Base-by-base conservation (phyloP, 2,797 vertebrate genomes). In the Acestrorhynchus altus region DNA sequence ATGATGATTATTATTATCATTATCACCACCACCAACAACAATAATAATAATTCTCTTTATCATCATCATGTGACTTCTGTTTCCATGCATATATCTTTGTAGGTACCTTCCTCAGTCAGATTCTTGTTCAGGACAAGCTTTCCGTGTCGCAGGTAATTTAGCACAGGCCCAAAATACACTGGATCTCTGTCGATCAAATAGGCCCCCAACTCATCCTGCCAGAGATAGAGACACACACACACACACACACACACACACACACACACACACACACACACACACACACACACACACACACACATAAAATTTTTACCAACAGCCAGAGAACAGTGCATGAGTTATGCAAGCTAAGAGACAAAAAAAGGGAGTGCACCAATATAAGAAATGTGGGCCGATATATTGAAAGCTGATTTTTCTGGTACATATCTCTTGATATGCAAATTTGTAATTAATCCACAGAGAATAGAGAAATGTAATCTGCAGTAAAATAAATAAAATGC, bases 111-210 rank as follows among this genome's bases (percentile, higher is more conserved):
- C 84, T 99, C 98, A n/a, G 98, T 96, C 26, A 99, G 91, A 88
- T 98, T 97, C 92, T 93, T 96, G 93, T 99, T 98, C 83, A 99
- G 96, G 87, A 99, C 96, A 91, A 99, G 94, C 86, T 99, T 99
- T 52, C 98, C 98, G 0, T 99, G 98, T 88, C 98, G 94, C 90
- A 99, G 87, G 91, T 99, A 99, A 91, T 99, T 99, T 72, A 99
- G 93, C 85, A 99, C 96, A 11, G 98, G 96, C 79, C 98, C 97
- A 68, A 99, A 99, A 90, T 99, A 99, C 44, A 96, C 95, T 1
- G 98, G 96, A 87, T 99, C 98, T 93, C 98, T 90, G 94, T 99
- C 98, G 80, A 99, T 99, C 91, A 99, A 93, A 93, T 99, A 99
- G 87, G 98, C 98, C 91, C 98, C 98, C 1, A 95, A 96, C 90